phyloP scores from a whole-genome alignment of 2,797 vertebrate species.

The Morelia viridis region DNA sequence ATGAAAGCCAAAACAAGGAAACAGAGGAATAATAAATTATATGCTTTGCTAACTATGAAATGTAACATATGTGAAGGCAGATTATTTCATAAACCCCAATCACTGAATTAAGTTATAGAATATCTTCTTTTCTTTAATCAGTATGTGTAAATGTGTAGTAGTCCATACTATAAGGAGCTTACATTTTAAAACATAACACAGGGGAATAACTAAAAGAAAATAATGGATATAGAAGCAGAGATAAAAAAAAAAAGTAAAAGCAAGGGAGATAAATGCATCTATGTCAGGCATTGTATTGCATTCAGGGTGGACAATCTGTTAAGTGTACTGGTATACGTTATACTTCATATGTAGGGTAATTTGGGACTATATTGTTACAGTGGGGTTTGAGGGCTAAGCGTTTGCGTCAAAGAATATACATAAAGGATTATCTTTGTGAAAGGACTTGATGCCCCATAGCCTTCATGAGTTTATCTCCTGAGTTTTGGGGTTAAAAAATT shows the following conservation, averaged over 20 bases:
- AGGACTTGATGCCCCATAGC: not conserved
- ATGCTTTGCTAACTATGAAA: not conserved
- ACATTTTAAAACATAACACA: not conserved
- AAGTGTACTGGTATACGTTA: not conserved
- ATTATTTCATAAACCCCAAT: not conserved
- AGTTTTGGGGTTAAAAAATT: not conserved
- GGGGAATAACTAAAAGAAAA: not conserved
- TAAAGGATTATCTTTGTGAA: not conserved
- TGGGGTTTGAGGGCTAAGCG: not conserved
- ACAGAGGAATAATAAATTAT: not conserved
- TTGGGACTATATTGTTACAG: not conserved
- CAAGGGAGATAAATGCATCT: not conserved
- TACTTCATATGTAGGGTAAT: not conserved
- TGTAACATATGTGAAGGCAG: not conserved
- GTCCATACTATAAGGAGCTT: not conserved
- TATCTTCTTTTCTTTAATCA: not conserved
- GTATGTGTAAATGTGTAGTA: not conserved
- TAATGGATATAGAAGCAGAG: not conserved
- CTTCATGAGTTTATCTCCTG: not conserved
- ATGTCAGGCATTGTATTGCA: not conserved
- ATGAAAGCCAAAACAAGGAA: not conserved
- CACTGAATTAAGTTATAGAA: not conserved
- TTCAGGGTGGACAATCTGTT: not conserved
- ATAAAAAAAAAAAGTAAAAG: not conserved
- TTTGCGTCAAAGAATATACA: not conserved